Evolutionary conservation across 2,888 invertebrate species (phyloP).

Genomic region (Choristoneura rosaceana): DNA sequence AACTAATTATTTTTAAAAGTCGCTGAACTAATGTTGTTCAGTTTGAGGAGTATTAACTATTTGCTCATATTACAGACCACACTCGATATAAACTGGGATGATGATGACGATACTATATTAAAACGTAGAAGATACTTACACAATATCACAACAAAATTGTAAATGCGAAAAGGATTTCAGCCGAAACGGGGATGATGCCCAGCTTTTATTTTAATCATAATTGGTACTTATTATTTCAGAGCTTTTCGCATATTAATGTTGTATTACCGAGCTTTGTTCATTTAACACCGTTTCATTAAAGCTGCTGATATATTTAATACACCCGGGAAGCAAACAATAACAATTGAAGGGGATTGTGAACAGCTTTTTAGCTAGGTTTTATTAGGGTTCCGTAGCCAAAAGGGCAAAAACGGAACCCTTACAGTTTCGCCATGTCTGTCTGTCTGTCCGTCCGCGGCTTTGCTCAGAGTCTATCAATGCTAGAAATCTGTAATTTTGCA

Average conservation of each 20-base stretch:
- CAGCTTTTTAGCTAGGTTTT: neutral
- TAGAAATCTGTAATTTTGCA: no score
- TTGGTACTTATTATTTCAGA: constrained; percentile 19
- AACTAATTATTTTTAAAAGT: no score
- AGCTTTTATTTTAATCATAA: constrained; percentile 22
- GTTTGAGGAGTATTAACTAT: no score
- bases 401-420: no score
- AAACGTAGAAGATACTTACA: neutral
- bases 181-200: neutral
- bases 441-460: no score
- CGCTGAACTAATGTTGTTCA: no score
- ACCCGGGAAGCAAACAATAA: neutral
- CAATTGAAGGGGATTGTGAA: neutral
- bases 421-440: no score
- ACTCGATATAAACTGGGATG: no score
- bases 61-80: no score
- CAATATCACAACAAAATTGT: neutral
- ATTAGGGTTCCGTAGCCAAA: no score
- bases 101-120: no score
- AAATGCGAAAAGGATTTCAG: constrained; percentile 1
- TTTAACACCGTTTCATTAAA: constrained; percentile 4
- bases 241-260: constrained; percentile 26
- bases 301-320: neutral
- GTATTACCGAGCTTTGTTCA: constrained; percentile 11
- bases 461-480: no score